A percentile compares a stretch with the other conserved stretches of the same genome.
Evolutionary conservation across 1,140 invertebrate species (phyloP).

Genomic region (Atta cephalotes): DNA sequence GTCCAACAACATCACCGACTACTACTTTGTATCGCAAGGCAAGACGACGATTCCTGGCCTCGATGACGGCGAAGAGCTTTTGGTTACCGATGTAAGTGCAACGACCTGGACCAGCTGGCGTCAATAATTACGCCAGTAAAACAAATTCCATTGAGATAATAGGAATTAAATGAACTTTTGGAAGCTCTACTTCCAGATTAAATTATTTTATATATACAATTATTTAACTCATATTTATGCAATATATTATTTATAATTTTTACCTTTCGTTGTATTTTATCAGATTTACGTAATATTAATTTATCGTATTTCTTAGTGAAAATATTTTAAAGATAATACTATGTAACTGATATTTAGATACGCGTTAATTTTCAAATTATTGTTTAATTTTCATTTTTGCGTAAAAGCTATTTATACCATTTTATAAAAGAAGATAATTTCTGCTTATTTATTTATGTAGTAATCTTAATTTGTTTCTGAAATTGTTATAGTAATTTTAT

Average conservation of each 20-base stretch:
- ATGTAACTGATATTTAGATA: not conserved
- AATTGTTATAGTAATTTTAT: not conserved
- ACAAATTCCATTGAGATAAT: not conserved
- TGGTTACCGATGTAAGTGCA: constrained; percentile 96
- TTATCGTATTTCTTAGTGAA: not conserved
- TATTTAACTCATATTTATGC: too few relatives aligned
- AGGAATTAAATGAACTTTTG: not conserved
- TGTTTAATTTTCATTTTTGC: not conserved
- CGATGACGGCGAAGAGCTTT: constrained; percentile 98
- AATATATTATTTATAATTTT: not conserved
- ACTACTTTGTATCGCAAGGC: constrained; percentile 98
- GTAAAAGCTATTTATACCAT: not conserved
- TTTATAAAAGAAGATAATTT: not conserved
- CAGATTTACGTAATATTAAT: not conserved
- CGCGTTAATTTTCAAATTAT: not conserved
- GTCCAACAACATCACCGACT: constrained; percentile 95
- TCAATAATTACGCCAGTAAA: constrained; percentile 11
- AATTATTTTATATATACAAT: too few relatives aligned
- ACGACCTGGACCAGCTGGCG: constrained; percentile 68
- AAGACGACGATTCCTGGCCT: constrained; percentile 97
- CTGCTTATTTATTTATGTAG: not conserved
- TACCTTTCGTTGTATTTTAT: not conserved
- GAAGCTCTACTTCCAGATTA: not conserved
- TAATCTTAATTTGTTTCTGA: not conserved
- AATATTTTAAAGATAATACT: not conserved